Evolutionary conservation across 2,888 invertebrate species (phyloP), one percentile per base, ranked within the genome.

Genomic region (Machimus atricapillus): DNA sequence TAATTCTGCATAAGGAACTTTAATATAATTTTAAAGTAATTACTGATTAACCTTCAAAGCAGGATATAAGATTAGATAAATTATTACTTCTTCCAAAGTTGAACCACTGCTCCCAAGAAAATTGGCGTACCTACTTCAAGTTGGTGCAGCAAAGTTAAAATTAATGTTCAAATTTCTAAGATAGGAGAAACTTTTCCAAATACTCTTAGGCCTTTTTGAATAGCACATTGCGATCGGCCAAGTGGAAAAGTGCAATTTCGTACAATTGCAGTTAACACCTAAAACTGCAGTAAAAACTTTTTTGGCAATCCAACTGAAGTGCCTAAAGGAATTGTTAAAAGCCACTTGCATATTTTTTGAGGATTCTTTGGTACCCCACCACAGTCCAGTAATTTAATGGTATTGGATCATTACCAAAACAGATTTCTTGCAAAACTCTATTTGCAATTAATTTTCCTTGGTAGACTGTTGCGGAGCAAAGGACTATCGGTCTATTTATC

Each of bases 281-380:
- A 58, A 82, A 82, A 58, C 82, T 82, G 82, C 82, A 82, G 82
- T 82, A 82, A 82, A 82, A 82, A 82, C 23, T 82, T 82, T 82
- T 56, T 82, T 82, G 82, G 82, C 79, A 79, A 52, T 31, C 52
- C 16, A 27, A 23, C 52, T 12, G 6, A 9, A 66, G 12, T 19
- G 66, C 66, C 66, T 66, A 12, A 66, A 66, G 66, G 66, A 66
- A 27, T 66, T 66, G 66, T 66, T 66, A 66, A 66, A 66, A 66
- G 66, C 23, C 66, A 66, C 66, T 66, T 66, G 66, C 19, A 66
- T 66, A 66, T 66, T 66, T 66, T 66, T 66, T 19, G 66, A 23
- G 66, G 66, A 12, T 23, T 66, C 66, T 66, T 66, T 66, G 66
- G 66, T 66, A 66, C 66, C 23, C 23, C 23, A 66, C 66, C 52